Conservation (phyloP, 35 echinoderm and acorn worm genomes). For the Apostichopus californicus region DNA sequence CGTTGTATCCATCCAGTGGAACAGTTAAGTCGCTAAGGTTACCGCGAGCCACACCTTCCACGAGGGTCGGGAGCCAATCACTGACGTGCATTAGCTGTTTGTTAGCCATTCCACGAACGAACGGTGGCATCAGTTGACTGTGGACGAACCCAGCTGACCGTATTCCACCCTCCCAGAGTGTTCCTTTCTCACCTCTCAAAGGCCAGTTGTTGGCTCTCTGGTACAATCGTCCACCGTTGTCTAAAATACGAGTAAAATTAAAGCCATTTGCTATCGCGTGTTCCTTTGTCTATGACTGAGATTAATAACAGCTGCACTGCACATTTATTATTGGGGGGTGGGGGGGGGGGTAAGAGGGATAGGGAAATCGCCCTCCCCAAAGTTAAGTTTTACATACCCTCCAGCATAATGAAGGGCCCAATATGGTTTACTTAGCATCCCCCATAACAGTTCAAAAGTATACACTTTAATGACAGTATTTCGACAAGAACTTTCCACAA, state of each 20-base stretch:
- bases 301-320: too few relatives aligned
- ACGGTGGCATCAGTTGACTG: conserved; percentile 57
- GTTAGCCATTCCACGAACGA: conserved; percentile 68
- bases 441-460: too few relatives aligned
- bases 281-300: too few relatives aligned
- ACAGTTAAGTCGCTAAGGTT: not conserved
- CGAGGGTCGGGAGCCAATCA: conserved; percentile 88
- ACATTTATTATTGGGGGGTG: too few relatives aligned
- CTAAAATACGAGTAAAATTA: not conserved
- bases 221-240: conserved; percentile 50
- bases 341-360: too few relatives aligned
- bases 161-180: conserved; percentile 87
- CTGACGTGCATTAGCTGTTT: conserved; percentile 74
- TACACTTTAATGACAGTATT: too few relatives aligned
- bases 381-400: too few relatives aligned
- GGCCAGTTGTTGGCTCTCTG: conserved; percentile 74
- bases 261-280: too few relatives aligned
- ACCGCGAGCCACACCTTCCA: conserved; percentile 79
- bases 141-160: conserved; percentile 62
- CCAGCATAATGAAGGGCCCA: too few relatives aligned
- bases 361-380: too few relatives aligned
- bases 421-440: too few relatives aligned
- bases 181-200: conserved; percentile 66
- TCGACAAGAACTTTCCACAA: too few relatives aligned
- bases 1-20: conserved; percentile 56